A percentile compares a stretch with the other conserved stretches of the same genome.
phyloP scores from a whole-genome alignment of 2,888 invertebrate genomes.

The Tetranychus truncatus region DNA sequence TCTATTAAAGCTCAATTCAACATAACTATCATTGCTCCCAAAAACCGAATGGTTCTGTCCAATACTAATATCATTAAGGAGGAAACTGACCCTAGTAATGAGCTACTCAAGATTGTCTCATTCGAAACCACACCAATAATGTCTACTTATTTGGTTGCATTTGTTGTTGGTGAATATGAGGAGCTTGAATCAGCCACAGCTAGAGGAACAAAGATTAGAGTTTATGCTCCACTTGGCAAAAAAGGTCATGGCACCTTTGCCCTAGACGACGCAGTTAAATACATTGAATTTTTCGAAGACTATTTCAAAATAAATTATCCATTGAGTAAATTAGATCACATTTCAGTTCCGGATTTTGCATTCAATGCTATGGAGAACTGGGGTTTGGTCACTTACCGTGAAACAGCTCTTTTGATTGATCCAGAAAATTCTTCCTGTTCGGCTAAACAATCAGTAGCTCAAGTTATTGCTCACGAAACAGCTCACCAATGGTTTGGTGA shows the following conservation, averaged over 20 bases:
- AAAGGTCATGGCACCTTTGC: conserved; percentile 80
- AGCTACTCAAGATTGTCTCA: conserved; percentile 42
- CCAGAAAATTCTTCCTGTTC: conserved; percentile 68
- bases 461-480: conserved; percentile 64
- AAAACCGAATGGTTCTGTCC: conserved; percentile 59
- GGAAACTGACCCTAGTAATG: conserved; percentile 28
- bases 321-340: conserved; percentile 83
- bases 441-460: conserved; percentile 63
- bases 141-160: conserved; percentile 86
- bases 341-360: conserved; percentile 82
- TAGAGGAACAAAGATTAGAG: conserved; percentile 50
- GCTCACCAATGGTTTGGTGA: conserved; percentile 99
- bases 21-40: conserved; percentile 60
- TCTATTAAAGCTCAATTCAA: conserved; percentile 62
- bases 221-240: conserved; percentile 59
- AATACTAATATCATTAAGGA: conserved; percentile 49
- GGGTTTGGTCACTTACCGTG: conserved; percentile 80
- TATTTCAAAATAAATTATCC: conserved; percentile 90
- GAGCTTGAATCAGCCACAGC: conserved; percentile 56
- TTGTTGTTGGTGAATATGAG: conserved; percentile 85
- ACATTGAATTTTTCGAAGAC: conserved; percentile 77
- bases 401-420: conserved; percentile 74
- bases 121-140: conserved; percentile 75
- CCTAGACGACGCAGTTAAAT: conserved; percentile 71
- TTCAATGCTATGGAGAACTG: conserved; percentile 82